phyloP scores from a whole-genome alignment of 2,888 invertebrate species.

The Ormyrus labotus region DNA sequence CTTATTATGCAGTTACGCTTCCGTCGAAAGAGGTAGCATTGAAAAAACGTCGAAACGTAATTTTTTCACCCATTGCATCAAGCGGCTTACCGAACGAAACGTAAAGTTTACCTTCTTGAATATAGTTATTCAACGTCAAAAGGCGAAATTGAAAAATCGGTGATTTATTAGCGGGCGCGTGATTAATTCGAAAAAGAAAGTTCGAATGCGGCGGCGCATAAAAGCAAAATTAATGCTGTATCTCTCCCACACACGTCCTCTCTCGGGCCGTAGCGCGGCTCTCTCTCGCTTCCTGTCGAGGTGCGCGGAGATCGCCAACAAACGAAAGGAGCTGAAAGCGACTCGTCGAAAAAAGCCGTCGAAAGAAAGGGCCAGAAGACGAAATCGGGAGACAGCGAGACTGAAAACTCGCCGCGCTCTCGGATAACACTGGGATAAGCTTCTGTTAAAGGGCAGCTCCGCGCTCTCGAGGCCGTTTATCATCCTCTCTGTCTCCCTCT shows the following conservation, averaged over 20 bases:
- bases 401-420: slow-evolving; percentile 20
- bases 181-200: slow-evolving; percentile 41
- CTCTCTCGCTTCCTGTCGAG: neutral
- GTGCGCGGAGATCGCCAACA: neutral
- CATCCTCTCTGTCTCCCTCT: slow-evolving; percentile 63
- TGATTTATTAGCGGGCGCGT: slow-evolving; percentile 19
- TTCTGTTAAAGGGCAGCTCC: slow-evolving; percentile 57
- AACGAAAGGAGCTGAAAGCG: neutral
- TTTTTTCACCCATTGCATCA: too few species aligned
- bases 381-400: neutral
- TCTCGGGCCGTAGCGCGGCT: too few species aligned
- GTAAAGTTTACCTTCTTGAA: too few species aligned
- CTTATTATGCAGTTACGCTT: too few species aligned
- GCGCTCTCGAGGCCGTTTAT: slow-evolving; percentile 65
- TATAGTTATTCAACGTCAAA: neutral
- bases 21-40: too few species aligned
- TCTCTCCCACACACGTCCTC: neutral
- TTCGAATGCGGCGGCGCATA: neutral
- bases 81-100: too few species aligned
- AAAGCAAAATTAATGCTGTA: slow-evolving; percentile 44
- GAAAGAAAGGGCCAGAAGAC: neutral
- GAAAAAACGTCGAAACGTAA: too few species aligned
- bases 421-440: slow-evolving; percentile 50
- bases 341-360: neutral
- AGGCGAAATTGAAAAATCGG: slow-evolving; percentile 14